Evolutionary conservation across 2,113 vertebrate genomes (phyloP).

Genomic region (Furnarius figulus): DNA sequence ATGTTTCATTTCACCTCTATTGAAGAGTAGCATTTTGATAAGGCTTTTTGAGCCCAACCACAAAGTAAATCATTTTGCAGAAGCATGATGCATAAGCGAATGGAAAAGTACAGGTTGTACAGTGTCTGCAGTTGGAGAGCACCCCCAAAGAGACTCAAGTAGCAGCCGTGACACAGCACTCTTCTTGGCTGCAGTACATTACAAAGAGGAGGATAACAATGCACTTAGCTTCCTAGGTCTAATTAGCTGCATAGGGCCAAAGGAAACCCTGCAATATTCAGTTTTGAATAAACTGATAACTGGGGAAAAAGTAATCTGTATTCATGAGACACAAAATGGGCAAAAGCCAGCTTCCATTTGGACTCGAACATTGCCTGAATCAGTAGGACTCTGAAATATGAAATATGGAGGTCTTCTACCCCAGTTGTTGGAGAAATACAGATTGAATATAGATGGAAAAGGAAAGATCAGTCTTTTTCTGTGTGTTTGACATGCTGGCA

Average conservation of each 20-base stretch:
- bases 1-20: not conserved
- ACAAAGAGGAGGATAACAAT: not conserved
- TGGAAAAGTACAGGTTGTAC: conserved; percentile 30
- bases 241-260: not conserved
- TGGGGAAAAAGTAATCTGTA: not conserved
- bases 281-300: not conserved
- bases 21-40: conserved; percentile 1
- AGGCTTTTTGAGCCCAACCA: not conserved
- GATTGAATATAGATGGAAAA: not conserved
- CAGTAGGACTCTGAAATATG: not conserved
- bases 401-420: not conserved
- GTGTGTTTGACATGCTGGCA: not conserved
- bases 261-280: not conserved
- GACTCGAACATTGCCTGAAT: not conserved
- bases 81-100: conserved; percentile 5
- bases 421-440: not conserved
- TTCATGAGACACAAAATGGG: not conserved
- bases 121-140: not conserved
- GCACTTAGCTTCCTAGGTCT: not conserved
- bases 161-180: conserved; percentile 16
- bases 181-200: not conserved
- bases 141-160: not conserved
- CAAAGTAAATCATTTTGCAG: not conserved
- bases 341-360: not conserved
- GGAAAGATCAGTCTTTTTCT: not conserved